Percentiles rank a stretch among this genome's conserved stretches.
phyloP scores from a whole-genome alignment of 2,888 invertebrate species.

The Amiota communis region DNA sequence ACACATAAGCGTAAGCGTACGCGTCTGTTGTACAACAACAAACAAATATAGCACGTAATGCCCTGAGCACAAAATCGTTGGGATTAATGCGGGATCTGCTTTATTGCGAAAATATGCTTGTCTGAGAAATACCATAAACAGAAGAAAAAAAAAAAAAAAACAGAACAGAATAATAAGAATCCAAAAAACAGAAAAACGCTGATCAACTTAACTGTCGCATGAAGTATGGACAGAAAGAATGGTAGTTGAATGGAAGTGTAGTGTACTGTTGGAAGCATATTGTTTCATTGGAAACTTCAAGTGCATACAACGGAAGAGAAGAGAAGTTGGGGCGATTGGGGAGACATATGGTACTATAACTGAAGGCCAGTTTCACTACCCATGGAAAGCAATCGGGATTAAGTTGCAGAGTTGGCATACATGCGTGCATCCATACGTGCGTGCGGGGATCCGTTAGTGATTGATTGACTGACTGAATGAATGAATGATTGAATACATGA shows the following conservation, averaged over 20 bases:
- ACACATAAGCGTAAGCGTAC: constrained; percentile 32
- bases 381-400: constrained; percentile 66
- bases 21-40: not conserved
- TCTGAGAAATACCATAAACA: constrained; percentile 28
- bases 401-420: constrained; percentile 29
- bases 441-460: constrained; percentile 5
- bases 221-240: no score
- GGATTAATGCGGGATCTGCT: constrained; percentile 69
- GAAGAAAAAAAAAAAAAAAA: not conserved
- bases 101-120: constrained; percentile 69
- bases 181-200: not conserved
- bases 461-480: constrained; percentile 27
- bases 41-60: constrained; percentile 49
- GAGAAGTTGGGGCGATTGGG: no score
- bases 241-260: no score
- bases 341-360: no score
- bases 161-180: not conserved
- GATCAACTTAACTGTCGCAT: constrained; percentile 40
- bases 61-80: constrained; percentile 68
- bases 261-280: no score
- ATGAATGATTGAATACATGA: constrained; percentile 1
- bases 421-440: not conserved
- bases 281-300: no score
- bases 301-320: no score
- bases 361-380: constrained; percentile 43